Evolutionary conservation across 2,888 invertebrate genomes (phyloP), one percentile per base, ranked within the genome.

Genomic region (Proisotoma minuta): DNA sequence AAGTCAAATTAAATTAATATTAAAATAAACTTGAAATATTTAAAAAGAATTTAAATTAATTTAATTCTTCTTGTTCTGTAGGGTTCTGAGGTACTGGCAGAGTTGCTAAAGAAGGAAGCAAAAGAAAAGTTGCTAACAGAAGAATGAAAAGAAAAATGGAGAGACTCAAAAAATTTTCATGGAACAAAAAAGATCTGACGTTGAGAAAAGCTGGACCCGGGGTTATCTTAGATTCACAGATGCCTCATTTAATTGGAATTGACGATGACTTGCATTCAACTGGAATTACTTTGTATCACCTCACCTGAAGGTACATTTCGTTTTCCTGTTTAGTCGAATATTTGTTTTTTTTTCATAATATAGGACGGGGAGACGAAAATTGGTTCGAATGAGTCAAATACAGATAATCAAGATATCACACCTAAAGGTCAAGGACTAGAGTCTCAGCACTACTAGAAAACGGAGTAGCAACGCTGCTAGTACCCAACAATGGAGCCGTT

Each of bases 131-230:
- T 82, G 68, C 74, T 94, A 63, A 93, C 92, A 0, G 91, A 92
- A 78, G 89, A 91, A 76, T 94, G 93, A 93, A 87, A 90, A 12
- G 91, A 92, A 77, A 93, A 93, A 77, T 94, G 94, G 94, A 83
- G 90, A 90, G 76, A 91, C 92, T 0, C 91, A 92, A 76, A 87
- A 87, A 73, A 92, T 92, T 73, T 79, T 91, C 34, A 87, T 91
- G 76, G 93, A 94, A 76, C 91, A 93, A 78, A 87, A n/a, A 88
- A 76, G 89, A 91, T 3, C 79, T 92, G 26, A 93, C 91, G 0
- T 79, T 94, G 60, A 81, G 93, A 47, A 93, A 92, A n/a, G 43
- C 91, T 48, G 91, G 91, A 0, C 84, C 89, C 0, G 94, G 94
- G 0, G 91, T 93, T 0, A 90, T 92, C 1, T 79, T 92, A 53